These are phyloP conservation scores for Diloba caeruleocephala DNA, from an alignment of 2,888 invertebrate species.

Conservation along the genomic window DNA sequence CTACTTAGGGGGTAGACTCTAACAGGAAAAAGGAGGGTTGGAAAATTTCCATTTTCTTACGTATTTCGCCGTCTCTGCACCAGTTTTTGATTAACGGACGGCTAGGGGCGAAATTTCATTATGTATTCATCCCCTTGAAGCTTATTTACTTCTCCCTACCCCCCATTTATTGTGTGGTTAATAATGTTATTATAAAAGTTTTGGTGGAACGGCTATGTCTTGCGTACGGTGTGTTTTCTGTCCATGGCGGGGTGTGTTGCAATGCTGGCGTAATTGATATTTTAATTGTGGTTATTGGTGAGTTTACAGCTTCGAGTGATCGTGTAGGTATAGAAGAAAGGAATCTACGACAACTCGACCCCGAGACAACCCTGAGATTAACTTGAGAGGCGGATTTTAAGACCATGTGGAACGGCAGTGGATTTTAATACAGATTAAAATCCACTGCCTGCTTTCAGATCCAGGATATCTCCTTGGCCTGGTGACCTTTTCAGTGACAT, in stretches of 20 bases:
- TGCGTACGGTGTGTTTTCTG: constrained; percentile 34
- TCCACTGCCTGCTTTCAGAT: too few species aligned
- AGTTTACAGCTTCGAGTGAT: not conserved
- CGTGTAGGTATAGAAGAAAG: too few species aligned
- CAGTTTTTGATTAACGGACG: constrained; percentile 89
- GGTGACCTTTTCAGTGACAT: too few species aligned
- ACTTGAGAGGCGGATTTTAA: too few species aligned
- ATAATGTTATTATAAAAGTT: constrained; percentile 63
- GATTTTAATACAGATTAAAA: too few species aligned
- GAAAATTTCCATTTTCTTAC: constrained; percentile 89
- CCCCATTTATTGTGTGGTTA: constrained; percentile 64
- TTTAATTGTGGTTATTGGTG: not conserved
- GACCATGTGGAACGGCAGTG: too few species aligned
- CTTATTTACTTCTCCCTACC: constrained; percentile 69
- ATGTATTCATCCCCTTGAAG: constrained; percentile 87
- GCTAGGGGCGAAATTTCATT: constrained; percentile 86
- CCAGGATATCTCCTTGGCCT: too few species aligned
- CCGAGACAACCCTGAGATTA: too few species aligned
- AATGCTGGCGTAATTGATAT: constrained; percentile 15
- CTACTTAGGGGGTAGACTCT: constrained; percentile 65
- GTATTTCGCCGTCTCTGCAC: constrained; percentile 85
- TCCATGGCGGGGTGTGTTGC: constrained; percentile 15
- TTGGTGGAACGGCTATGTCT: constrained; percentile 49
- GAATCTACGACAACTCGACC: too few species aligned
- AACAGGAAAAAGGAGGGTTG: constrained; percentile 89